phyloP scores from a whole-genome alignment of 1,140 invertebrate genomes.

The Anastrepha obliqua region DNA sequence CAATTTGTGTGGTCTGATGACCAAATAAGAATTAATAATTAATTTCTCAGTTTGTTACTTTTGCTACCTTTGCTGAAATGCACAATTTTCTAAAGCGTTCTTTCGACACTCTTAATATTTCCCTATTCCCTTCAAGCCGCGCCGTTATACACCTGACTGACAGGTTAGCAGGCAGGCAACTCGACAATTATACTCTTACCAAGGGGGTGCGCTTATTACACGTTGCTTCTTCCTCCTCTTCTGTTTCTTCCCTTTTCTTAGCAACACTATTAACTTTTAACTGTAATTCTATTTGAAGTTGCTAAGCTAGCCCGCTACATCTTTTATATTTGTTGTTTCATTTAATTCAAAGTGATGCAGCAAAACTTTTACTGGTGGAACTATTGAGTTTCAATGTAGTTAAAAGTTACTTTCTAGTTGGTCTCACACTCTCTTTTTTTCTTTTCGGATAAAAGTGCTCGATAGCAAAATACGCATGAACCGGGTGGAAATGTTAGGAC shows the following conservation, averaged over 20 bases:
- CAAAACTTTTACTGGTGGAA: conserved; percentile 18
- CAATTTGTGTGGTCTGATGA: background rate
- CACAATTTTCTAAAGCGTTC: background rate
- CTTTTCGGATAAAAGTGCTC: background rate
- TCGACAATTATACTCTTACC: background rate
- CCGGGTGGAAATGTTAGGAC: too few relatives aligned
- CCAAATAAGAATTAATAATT: conserved; percentile 50
- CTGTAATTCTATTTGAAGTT: conserved; percentile 4
- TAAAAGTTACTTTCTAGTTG: conserved; percentile 21
- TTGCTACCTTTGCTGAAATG: conserved; percentile 13
- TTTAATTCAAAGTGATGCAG: conserved; percentile 40
- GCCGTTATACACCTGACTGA: too few relatives aligned
- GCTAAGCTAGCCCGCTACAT: background rate
- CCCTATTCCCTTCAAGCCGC: background rate
- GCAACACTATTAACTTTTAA: conserved; percentile 13
- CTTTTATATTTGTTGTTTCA: conserved; percentile 41
- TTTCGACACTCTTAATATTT: background rate
- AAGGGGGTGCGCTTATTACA: background rate
- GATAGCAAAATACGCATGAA: background rate
- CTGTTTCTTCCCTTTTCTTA: background rate
- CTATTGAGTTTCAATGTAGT: conserved; percentile 40
- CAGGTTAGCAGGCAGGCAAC: background rate
- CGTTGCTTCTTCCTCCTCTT: background rate
- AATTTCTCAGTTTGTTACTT: conserved; percentile 46
- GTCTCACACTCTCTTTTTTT: background rate